Evolutionary conservation across 2,113 vertebrate genomes (phyloP), one percentile per base, ranked within the genome.

Genomic region (Arenaria interpres): DNA sequence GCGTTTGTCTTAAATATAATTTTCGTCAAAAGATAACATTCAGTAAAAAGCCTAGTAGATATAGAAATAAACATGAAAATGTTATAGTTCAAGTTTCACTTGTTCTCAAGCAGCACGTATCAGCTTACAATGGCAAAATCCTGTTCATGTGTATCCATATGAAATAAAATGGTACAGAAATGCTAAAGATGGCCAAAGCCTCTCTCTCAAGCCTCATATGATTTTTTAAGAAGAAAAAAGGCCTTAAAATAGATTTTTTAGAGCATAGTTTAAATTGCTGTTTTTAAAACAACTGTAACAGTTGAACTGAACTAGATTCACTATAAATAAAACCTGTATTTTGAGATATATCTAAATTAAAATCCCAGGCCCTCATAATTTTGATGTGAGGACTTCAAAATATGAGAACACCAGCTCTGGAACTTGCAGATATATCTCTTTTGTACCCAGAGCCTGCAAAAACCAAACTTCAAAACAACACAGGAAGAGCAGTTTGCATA

Each of bases 91-190:
- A 74, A 24, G n/a, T 64, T 85, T 64, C 54, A 25, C 14, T 60
- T 77, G 19, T 48, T 48, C 59, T 72, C 43, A 48, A 77, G 74
- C n/a, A 54, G 30, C 43, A 48, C 8, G 4, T 4, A 3, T 45
- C 68, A 33, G 27, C 23, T 63, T 17, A 18, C 24, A 64, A 9
- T 14, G 15, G 43, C 27, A 74, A 82, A 82, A 79, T 28, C 15
- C 51, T 37, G 25, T 24, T 71, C 1, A 3, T 6, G 3, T 35
- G 14, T 12, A n/a, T 12, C 16, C 8, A 2, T 5, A 24, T 7
- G 10, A 56, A 79, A 89, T 19, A 33, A 66, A 74, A 83, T 5
- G 10, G 4, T 12, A 46, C 18, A 41, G 21, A 73, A 78, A 60
- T 25, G 21, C 7, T 28, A 74, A 69, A 53, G n/a, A 43, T 63